Evolutionary conservation across 2,113 vertebrate genomes (phyloP).

Genomic region (Diphyllodes magnificus): DNA sequence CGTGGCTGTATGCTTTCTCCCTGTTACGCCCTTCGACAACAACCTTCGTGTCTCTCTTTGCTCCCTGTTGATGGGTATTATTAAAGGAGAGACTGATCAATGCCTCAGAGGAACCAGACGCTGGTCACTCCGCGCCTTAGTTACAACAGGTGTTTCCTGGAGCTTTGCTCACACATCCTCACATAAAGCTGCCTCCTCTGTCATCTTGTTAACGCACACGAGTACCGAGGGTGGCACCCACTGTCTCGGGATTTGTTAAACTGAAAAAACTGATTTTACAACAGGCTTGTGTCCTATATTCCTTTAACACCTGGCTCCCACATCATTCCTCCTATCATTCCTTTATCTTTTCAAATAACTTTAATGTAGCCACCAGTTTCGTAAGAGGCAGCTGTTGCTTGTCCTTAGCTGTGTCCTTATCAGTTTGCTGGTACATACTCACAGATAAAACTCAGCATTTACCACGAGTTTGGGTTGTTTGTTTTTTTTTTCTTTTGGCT

Average conservation of each 20-base stretch:
- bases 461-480: background rate
- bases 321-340: background rate
- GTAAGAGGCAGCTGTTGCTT: background rate
- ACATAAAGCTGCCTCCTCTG: background rate
- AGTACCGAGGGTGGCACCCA: background rate
- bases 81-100: background rate
- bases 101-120: background rate
- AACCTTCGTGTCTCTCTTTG: rapidly evolving
- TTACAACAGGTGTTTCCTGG: background rate
- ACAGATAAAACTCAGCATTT: background rate
- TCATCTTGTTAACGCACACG: no score
- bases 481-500: background rate
- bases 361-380: background rate
- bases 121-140: background rate
- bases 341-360: background rate
- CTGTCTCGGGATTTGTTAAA: background rate
- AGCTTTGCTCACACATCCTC: background rate
- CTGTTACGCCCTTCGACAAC: background rate
- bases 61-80: rapidly evolving
- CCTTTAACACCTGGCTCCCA: background rate
- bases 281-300: background rate
- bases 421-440: background rate
- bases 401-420: background rate
- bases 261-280: background rate
- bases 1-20: background rate